Conservation (phyloP, 1,140 invertebrate species). For the Formica selysi region DNA sequence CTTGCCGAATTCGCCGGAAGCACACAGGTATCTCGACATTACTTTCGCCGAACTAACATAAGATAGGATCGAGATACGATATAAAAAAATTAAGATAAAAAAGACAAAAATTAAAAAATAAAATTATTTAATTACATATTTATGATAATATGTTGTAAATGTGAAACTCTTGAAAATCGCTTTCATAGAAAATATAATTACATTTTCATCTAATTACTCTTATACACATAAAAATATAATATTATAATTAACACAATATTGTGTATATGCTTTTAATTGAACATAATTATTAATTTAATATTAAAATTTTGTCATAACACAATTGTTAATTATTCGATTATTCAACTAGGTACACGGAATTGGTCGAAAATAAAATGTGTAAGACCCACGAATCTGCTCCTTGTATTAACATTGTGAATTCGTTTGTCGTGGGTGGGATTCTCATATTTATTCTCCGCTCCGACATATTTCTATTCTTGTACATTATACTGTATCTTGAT, state of each 20-base stretch:
- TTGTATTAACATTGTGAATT: neutral
- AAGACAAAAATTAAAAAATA: neutral
- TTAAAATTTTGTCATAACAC: neutral
- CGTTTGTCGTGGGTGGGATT: conserved; percentile 3
- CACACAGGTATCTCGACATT: conserved; percentile 86
- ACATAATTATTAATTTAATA: no score
- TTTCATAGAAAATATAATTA: no score
- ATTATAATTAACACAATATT: neutral
- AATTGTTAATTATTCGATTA: neutral
- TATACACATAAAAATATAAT: neutral
- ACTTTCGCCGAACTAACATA: neutral
- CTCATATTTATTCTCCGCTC: conserved; percentile 25
- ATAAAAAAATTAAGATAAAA: neutral
- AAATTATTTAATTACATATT: neutral
- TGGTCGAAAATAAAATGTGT: neutral
- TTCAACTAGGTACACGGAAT: neutral
- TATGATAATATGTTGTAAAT: no score
- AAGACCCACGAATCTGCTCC: neutral
- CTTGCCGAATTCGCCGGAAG: conserved; percentile 90
- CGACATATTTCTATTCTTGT: conserved; percentile 27
- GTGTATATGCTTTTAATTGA: no score
- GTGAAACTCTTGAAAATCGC: no score
- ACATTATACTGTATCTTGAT: conserved; percentile 19
- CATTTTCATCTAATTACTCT: no score
- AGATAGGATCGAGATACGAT: neutral